These are phyloP conservation scores for Trichomycterus rosablanca DNA, from an alignment of 2,113 vertebrate species.

Conservation along the genomic window DNA sequence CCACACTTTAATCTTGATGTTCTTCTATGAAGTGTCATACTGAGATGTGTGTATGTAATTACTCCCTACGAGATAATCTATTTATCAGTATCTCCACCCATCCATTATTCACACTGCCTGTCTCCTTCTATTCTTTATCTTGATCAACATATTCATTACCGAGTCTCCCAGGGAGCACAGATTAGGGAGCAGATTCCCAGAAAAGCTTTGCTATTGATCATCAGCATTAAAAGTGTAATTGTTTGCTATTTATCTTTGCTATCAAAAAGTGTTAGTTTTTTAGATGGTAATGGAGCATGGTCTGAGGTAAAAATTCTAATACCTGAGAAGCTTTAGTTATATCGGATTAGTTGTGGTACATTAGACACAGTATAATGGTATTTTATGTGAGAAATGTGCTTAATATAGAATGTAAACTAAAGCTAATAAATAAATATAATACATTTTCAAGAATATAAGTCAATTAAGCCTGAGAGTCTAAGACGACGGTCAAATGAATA, in stretches of 20 bases:
- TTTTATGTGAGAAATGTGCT: neutral
- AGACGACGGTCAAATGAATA: too few species aligned
- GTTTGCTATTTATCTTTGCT: constrained; percentile 31
- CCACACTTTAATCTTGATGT: constrained; percentile 50
- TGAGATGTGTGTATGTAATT: constrained; percentile 47
- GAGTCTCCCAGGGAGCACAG: constrained; percentile 20
- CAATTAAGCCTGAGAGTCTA: too few species aligned
- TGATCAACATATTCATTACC: constrained; percentile 36
- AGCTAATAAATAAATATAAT: too few species aligned
- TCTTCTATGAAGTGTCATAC: constrained; percentile 30
- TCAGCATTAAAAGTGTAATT: constrained; percentile 24
- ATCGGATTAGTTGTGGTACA: neutral
- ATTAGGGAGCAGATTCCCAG: constrained; percentile 23
- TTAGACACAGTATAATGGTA: neutral
- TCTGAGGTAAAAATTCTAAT: neutral
- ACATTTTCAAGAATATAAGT: too few species aligned
- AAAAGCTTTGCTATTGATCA: constrained; percentile 31
- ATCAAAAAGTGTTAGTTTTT: neutral
- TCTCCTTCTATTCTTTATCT: constrained; percentile 27
- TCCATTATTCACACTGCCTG: constrained; percentile 23
- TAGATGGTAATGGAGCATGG: neutral
- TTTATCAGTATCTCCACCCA: constrained; percentile 46
- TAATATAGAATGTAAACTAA: too few species aligned
- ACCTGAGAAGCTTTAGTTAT: neutral
- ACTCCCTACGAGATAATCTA: constrained; percentile 51